phyloP scores from a whole-genome alignment of 2,113 vertebrate genomes.

The Camelus dromedarius region DNA sequence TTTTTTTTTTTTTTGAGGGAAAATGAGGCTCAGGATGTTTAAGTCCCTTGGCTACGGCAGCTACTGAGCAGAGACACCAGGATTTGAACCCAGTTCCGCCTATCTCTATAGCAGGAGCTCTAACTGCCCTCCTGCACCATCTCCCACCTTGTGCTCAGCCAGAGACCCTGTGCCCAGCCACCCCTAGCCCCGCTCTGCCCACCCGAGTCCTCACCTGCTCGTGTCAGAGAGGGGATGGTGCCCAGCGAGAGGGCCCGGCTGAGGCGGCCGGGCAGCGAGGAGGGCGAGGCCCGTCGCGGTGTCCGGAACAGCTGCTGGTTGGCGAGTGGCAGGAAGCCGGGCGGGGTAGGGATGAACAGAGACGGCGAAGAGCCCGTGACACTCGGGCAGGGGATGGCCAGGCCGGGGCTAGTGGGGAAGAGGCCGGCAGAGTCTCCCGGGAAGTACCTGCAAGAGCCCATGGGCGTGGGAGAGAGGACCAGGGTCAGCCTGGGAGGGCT shows the following conservation, averaged over 20 bases:
- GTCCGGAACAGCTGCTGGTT: slow-evolving; percentile 90
- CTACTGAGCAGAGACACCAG: rapidly evolving
- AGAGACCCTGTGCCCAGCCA: rapidly evolving
- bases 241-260: slow-evolving; percentile 94
- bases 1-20: not conserved
- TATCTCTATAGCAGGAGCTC: not conserved
- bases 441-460: slow-evolving; percentile 89
- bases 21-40: not conserved
- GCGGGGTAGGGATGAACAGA: slow-evolving; percentile 91
- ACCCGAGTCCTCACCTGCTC: slow-evolving; percentile 87
- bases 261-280: slow-evolving; percentile 94
- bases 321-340: slow-evolving; percentile 91
- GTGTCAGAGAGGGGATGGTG: slow-evolving; percentile 93
- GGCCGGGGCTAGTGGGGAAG: slow-evolving; percentile 82
- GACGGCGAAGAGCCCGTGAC: slow-evolving; percentile 47
- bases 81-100: not conserved
- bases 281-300: slow-evolving; percentile 89
- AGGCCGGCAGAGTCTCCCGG: slow-evolving; percentile 86
- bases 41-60: not conserved
- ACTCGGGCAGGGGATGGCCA: slow-evolving; percentile 74
- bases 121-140: rapidly evolving
- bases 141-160: not conserved
- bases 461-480: not conserved
- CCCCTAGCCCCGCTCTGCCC: not conserved
- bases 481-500: not conserved